Percentiles rank a stretch among this genome's conserved stretches.
phyloP scores from a whole-genome alignment of 2,797 vertebrate species.

The Lagodon rhomboides region DNA sequence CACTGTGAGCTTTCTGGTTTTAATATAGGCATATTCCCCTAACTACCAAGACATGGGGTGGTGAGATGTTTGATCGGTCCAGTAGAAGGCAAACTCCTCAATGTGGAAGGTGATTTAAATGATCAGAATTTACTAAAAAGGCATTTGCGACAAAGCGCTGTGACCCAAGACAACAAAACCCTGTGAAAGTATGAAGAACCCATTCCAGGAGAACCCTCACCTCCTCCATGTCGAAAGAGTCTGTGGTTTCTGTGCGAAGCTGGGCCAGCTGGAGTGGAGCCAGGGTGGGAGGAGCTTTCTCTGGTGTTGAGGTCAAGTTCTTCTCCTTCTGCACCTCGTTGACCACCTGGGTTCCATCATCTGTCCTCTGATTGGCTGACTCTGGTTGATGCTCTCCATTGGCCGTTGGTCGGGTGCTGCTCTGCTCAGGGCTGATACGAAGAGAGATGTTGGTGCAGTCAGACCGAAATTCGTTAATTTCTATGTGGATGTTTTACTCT shows the following conservation, averaged over 20 bases:
- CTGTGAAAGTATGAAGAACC: slow-evolving; percentile 2
- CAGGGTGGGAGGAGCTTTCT: slow-evolving; percentile 63
- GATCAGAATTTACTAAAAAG: background rate
- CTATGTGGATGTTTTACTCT: background rate
- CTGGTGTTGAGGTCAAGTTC: slow-evolving; percentile 60
- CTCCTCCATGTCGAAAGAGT: slow-evolving; percentile 99
- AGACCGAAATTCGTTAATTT: background rate
- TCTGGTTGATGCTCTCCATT: slow-evolving; percentile 20
- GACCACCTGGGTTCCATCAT: slow-evolving; percentile 67
- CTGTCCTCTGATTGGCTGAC: slow-evolving; percentile 47
- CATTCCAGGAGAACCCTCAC: slow-evolving; percentile 72
- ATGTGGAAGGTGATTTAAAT: background rate
- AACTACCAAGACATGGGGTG: background rate
- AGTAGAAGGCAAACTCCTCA: slow-evolving; percentile 1
- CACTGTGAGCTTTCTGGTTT: slow-evolving; percentile 2
- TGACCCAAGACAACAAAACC: background rate
- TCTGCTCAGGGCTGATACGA: slow-evolving; percentile 61
- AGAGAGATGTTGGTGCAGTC: background rate
- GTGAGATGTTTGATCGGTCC: background rate
- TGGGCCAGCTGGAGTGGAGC: slow-evolving; percentile 85
- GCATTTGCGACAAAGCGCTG: background rate
- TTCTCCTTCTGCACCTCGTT: slow-evolving; percentile 21
- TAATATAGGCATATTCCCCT: background rate
- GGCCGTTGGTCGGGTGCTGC: background rate
- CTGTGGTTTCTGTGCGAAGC: slow-evolving; percentile 88